phyloP scores from a whole-genome alignment of 1,140 invertebrate genomes.

The Drosophila mayri region DNA sequence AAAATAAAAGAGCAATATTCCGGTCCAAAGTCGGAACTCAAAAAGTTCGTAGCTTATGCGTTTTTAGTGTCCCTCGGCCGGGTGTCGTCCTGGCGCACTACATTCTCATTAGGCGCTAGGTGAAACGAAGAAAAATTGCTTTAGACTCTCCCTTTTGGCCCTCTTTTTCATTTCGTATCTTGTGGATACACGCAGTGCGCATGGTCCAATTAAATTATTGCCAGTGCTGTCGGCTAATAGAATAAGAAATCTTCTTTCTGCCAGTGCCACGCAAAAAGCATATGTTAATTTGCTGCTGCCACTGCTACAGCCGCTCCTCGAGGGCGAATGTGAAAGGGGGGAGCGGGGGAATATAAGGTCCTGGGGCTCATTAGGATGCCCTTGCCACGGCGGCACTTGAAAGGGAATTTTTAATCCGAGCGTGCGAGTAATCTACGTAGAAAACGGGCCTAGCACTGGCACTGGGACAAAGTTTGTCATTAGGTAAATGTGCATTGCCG shows the following conservation, averaged over 20 bases:
- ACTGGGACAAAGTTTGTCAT: slow-evolving; percentile 48
- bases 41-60: slow-evolving; percentile 66
- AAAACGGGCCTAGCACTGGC: slow-evolving; percentile 4
- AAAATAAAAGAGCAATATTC: slow-evolving; percentile 11
- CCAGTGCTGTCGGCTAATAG: slow-evolving; percentile 58
- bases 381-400: slow-evolving; percentile 55
- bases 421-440: slow-evolving; percentile 60
- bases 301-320: slow-evolving; percentile 7
- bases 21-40: slow-evolving; percentile 34
- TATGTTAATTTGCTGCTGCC: slow-evolving; percentile 73
- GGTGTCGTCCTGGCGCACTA: slow-evolving; percentile 53
- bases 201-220: slow-evolving; percentile 81
- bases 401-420: slow-evolving; percentile 71
- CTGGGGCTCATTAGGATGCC: slow-evolving; percentile 52
- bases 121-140: slow-evolving; percentile 72
- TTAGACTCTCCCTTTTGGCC: slow-evolving; percentile 51
- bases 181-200: slow-evolving; percentile 64
- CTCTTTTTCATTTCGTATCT: slow-evolving; percentile 53
- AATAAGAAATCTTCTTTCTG: slow-evolving; percentile 65
- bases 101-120: slow-evolving; percentile 71
- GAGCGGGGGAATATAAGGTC: slow-evolving; percentile 14
- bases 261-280: slow-evolving; percentile 64
- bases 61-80: slow-evolving; percentile 53
- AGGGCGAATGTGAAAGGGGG: background rate
- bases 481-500: slow-evolving; percentile 71